Conservation (phyloP, 2,113 vertebrate genomes). For the Hucho hucho region DNA sequence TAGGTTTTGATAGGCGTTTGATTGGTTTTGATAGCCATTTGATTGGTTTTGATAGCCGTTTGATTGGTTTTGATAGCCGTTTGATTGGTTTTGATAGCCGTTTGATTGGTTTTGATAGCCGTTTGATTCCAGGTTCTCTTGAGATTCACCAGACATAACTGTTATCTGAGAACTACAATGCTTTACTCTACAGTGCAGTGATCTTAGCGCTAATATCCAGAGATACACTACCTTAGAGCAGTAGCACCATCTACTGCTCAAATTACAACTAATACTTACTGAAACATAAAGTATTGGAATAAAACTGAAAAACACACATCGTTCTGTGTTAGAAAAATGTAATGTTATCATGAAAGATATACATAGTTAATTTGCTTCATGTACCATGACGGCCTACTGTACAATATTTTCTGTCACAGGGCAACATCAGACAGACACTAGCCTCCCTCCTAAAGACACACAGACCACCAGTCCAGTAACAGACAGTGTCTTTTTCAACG, state of each 20-base stretch:
- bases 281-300: too few relatives aligned
- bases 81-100: too few relatives aligned
- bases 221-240: constrained; percentile 37
- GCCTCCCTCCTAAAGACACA: neutral
- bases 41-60: too few relatives aligned
- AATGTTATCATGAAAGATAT: neutral
- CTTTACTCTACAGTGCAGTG: too few relatives aligned
- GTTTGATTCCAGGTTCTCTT: too few relatives aligned
- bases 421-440: neutral
- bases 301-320: neutral
- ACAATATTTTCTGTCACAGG: neutral
- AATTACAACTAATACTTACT: constrained; percentile 12
- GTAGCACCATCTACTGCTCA: constrained; percentile 65
- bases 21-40: too few relatives aligned
- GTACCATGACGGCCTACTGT: neutral
- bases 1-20: too few relatives aligned
- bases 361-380: neutral
- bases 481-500: neutral
- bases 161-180: too few relatives aligned
- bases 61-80: too few relatives aligned
- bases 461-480: neutral
- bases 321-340: too few relatives aligned
- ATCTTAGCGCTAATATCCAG: neutral
- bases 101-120: too few relatives aligned
- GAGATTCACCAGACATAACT: too few relatives aligned